Conservation (phyloP, 2,113 vertebrate species). For the Suncus etruscus region DNA sequence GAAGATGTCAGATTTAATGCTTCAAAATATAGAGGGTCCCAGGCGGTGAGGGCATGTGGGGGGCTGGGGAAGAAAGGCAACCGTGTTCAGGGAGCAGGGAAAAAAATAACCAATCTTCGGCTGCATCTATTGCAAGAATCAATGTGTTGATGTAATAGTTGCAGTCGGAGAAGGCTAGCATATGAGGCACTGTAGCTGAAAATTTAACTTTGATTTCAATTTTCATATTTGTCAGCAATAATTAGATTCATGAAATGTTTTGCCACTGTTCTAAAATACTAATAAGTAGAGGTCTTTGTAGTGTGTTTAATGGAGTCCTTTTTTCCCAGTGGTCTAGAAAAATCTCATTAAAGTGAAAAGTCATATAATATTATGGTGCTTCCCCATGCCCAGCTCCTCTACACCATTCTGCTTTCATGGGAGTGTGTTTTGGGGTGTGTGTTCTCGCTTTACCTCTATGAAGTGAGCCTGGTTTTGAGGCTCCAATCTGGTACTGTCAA, state of each 20-base stretch:
- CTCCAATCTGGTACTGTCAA: not conserved
- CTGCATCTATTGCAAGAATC: constrained; percentile 75
- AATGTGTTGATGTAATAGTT: constrained; percentile 83
- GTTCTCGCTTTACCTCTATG: not conserved
- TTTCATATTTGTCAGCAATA: constrained; percentile 93
- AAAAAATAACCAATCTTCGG: constrained; percentile 77
- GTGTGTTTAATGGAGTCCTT: constrained; percentile 87
- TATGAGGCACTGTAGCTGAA: constrained; percentile 86
- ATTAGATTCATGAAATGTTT: constrained; percentile 90
- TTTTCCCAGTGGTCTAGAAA: constrained; percentile 87
- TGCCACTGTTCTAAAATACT: constrained; percentile 89
- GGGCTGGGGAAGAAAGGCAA: constrained; percentile 41
- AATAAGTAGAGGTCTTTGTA: constrained; percentile 90
- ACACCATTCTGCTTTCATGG: too few species aligned
- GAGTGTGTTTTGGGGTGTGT: too few species aligned
- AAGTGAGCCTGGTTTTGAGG: not conserved
- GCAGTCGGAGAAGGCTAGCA: constrained; percentile 74
- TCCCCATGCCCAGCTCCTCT: too few species aligned
- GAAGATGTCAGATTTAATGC: constrained; percentile 88
- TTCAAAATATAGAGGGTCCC: constrained; percentile 80
- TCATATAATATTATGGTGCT: constrained; percentile 81
- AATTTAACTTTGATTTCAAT: constrained; percentile 92
- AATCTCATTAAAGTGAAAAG: constrained; percentile 88
- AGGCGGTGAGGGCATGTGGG: constrained; percentile 24
- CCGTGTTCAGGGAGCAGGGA: not conserved